Evolutionary conservation across 1,140 invertebrate species (phyloP), one percentile per base, ranked within the genome.

Genomic region (Augochlora pura): DNA sequence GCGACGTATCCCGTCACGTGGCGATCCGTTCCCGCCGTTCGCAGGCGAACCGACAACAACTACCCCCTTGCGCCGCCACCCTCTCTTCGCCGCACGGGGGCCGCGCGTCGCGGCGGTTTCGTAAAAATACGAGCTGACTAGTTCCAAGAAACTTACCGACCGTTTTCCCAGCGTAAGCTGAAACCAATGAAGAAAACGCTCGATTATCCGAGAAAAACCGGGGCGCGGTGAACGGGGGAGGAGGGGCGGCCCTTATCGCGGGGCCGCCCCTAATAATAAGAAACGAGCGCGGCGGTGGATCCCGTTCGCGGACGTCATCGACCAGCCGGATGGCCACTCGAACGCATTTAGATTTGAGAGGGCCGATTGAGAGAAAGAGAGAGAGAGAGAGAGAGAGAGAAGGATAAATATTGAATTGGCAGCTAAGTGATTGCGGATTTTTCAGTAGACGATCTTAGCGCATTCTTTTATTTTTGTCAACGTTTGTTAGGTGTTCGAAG

Each of bases 201-300:
- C 27, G 60, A 62, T 14, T 32, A 18, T 32, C 16, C 25, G 49
- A 6, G 49, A 18, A 52, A n/a, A 46, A 46, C 10, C 49, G 49
- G 8, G 42, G 42, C 32, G 1, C 32, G 32, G 42, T 0, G 42
- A 7, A 12, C 2, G 12, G 18, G 14, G 5, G 16, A 52, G 16
- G 16, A 52, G 4, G 18, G 14, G 16, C 16, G 21, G 39, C 21
- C 63, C 38, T 39, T 65, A 65, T 65, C 63, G 63, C 63, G 63
- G 38, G 38, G 38, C 21, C n/a, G n/a, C n/a, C n/a, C n/a, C 38
- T 65, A 65, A 65, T 65, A 42, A 65, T 65, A 65, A 65, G 39
- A 6, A 42, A 18, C 38, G 38, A 14, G 38, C 42, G 38, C 42
- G 14, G 21, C 32, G 32, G 32, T 4, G 23, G 49, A 42, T 65